Evolutionary conservation across 2,888 invertebrate genomes (phyloP).

Genomic region (Pyrrhia umbra): DNA sequence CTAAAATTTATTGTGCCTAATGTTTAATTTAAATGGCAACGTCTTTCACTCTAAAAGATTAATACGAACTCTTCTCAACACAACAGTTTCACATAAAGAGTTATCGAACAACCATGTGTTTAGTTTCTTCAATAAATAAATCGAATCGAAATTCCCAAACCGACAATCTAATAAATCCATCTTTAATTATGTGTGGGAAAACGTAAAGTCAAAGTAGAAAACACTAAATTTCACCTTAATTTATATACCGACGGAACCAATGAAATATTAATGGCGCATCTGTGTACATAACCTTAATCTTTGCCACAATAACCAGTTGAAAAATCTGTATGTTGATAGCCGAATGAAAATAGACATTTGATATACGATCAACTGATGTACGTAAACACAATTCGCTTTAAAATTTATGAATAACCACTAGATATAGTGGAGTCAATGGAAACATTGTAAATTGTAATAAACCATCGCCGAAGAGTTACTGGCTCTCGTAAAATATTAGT

Average conservation of each 20-base stretch:
- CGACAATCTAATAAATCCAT: conserved; percentile 36
- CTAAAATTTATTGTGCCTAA: background rate
- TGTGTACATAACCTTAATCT: conserved; percentile 58
- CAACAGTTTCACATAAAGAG: background rate
- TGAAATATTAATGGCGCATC: conserved; percentile 37
- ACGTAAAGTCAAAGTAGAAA: conserved; percentile 43
- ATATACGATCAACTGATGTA: conserved; percentile 74
- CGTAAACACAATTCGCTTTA: conserved; percentile 75
- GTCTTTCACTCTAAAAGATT: background rate
- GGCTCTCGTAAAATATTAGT: conserved; percentile 68
- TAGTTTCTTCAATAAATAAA: conserved; percentile 21
- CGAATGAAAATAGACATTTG: conserved; percentile 79
- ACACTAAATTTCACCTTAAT: conserved; percentile 38
- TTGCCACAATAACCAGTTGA: conserved; percentile 63
- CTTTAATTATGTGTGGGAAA: conserved; percentile 53
- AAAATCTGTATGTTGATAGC: conserved; percentile 74
- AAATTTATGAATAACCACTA: conserved; percentile 82
- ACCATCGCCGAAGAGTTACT: conserved; percentile 71
- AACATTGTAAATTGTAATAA: conserved; percentile 82
- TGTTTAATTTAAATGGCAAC: background rate
- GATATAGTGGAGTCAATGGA: conserved; percentile 79
- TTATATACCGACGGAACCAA: conserved; percentile 43
- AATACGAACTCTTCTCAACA: background rate
- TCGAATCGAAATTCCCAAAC: conserved; percentile 26
- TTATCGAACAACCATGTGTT: background rate